Evolutionary conservation across 2,113 vertebrate species (phyloP), one percentile per base, ranked within the genome.

Genomic region (Grallaria varia): DNA sequence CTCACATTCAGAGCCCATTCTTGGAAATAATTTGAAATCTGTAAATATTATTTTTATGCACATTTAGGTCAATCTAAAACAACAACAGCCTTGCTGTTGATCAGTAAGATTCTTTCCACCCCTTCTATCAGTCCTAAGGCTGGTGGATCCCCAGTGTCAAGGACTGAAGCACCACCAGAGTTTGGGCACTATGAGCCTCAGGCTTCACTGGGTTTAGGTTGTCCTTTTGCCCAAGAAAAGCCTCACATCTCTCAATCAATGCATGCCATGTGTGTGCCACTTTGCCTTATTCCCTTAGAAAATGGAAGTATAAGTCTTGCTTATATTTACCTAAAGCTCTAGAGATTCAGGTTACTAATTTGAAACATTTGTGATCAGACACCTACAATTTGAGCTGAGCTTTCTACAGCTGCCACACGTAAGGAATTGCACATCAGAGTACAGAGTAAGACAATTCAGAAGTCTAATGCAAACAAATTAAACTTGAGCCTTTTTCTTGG

Each of bases 251-350:
- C 19, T 35, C 18, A n/a, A 15, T 5, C 3, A 1, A 3, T 24
- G 12, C 0, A 0, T 11, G 16, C 21, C 14, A 5, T 2, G 3
- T 6, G 5, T 9, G 9, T 75, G 8, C 19, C 21, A n/a, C 30
- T 18, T n/a, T 56, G 47, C 30, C 50, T 55, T 63, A 59, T 6
- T 40, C 5, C 20, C 33, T 5, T 12, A 33, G 8, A 80, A 74
- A 80, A 35, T 5, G 2, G 25, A 66, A 42, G 24, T 62, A 77
- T 33, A 68, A 53, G 9, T 8, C 31, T 52, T 50, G 10, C 25
- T 76, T 23, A 6, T 39, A n/a, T 45, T 80, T 69, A 20, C 7
- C 49, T 44, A 27, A 82, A 62, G 11, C 12, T 67, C 8, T 58
- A 55, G 62, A 64, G 22, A 28, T 31, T 60, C 16, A 68, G 42